A percentile compares a stretch with the other conserved stretches of the same genome.
Conservation (phyloP, 2,113 vertebrate species). For the Cochlearius cochlearius region DNA sequence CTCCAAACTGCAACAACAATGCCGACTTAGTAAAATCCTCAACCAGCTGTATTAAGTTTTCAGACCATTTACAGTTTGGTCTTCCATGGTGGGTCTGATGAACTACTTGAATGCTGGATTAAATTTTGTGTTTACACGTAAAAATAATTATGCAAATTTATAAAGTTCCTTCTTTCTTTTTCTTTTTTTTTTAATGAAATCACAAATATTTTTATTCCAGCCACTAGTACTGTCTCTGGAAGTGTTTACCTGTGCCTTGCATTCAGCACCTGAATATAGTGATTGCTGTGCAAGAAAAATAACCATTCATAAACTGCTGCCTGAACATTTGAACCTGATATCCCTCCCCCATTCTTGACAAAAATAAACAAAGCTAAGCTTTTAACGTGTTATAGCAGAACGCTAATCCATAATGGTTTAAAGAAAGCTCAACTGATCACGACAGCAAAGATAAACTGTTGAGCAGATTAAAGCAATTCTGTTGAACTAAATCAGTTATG, state of each 20-base stretch:
- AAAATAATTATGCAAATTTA: not conserved
- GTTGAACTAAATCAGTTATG: conserved; percentile 38
- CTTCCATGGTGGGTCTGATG: not conserved
- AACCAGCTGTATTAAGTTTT: not conserved
- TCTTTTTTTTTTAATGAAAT: not conserved
- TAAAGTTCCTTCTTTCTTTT: not conserved
- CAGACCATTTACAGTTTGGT: not conserved
- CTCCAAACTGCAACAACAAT: conserved; percentile 6
- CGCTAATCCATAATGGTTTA: conserved; percentile 61
- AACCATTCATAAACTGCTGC: conserved; percentile 1
- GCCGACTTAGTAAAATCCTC: conserved; percentile 1
- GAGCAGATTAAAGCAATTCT: conserved; percentile 70
- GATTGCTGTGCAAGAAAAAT: not conserved
- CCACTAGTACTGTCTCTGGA: not conserved
- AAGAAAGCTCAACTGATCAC: conserved; percentile 41
- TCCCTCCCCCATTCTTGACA: conserved; percentile 47
- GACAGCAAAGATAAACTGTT: conserved; percentile 60
- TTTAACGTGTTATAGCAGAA: conserved; percentile 39
- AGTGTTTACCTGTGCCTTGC: not conserved
- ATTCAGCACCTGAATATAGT: not conserved
- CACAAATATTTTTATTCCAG: not conserved
- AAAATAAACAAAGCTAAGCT: conserved; percentile 65
- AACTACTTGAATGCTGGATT: not conserved
- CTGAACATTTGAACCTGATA: conserved; percentile 10
- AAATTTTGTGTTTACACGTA: conserved; percentile 35